Conservation (phyloP, 2,797 vertebrate genomes). For the Ceryle rudis region DNA sequence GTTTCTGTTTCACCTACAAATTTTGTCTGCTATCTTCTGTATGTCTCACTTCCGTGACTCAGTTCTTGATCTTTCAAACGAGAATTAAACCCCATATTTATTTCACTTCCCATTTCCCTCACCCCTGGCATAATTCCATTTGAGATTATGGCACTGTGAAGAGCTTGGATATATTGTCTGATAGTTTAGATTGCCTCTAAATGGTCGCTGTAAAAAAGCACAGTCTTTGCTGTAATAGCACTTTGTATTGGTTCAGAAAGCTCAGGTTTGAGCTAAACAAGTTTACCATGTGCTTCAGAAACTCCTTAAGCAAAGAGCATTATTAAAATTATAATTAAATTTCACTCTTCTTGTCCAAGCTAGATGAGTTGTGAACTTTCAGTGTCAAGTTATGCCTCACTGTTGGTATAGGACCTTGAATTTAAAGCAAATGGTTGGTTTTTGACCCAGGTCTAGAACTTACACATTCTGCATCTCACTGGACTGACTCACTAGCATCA, state of each 20-base stretch:
- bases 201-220: background rate
- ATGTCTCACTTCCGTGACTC: background rate
- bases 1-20: background rate
- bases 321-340: constrained; percentile 3
- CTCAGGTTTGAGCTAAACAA: background rate
- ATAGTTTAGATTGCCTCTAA: background rate
- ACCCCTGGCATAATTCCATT: background rate
- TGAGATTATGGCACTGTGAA: background rate
- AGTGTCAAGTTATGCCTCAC: background rate
- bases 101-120: background rate
- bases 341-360: background rate
- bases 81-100: background rate
- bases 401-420: background rate
- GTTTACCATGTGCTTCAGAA: background rate
- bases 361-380: background rate
- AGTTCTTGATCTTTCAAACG: background rate
- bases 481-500: background rate
- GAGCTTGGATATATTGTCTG: background rate
- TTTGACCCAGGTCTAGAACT: background rate
- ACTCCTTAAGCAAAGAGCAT: background rate
- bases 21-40: background rate
- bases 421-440: background rate
- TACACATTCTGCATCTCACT: background rate
- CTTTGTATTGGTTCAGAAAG: background rate
- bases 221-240: background rate